These are phyloP conservation scores for Scelioninae gen. 2 DNA, from an alignment of 2,888 invertebrate species.

Conservation along the genomic window DNA sequence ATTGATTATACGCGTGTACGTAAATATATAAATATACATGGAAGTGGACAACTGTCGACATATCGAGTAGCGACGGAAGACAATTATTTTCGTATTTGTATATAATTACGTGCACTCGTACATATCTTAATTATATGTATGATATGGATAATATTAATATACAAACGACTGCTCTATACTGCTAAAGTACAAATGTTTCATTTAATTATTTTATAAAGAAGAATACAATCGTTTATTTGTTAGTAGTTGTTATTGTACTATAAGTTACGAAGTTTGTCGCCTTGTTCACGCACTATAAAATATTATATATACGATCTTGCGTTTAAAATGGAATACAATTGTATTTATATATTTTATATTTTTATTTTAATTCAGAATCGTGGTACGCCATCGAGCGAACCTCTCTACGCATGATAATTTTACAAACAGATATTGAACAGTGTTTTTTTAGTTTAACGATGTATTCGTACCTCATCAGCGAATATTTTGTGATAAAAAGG, in stretches of 20 bases:
- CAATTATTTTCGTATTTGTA: constrained; percentile 60
- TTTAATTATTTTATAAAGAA: constrained; percentile 73
- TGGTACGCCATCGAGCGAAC: constrained; percentile 30
- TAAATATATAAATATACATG: constrained; percentile 51
- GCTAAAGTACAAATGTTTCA: constrained; percentile 76
- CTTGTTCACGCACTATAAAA: constrained; percentile 58
- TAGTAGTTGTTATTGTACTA: constrained; percentile 60
- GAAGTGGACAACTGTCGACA: constrained; percentile 33
- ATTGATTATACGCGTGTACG: constrained; percentile 57
- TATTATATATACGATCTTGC: constrained; percentile 52
- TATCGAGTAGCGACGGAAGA: constrained; percentile 36
- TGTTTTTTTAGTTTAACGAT: constrained; percentile 7
- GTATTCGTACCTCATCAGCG: constrained; percentile 28
- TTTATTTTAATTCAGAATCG: constrained; percentile 40
- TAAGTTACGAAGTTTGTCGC: constrained; percentile 58
- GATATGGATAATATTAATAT: constrained; percentile 69
- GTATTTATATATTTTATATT: constrained; percentile 64
- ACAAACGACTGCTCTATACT: constrained; percentile 75
- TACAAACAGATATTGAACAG: constrained; percentile 14
- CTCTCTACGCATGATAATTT: constrained; percentile 36
- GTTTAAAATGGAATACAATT: constrained; percentile 61
- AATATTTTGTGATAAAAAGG: too few species aligned
- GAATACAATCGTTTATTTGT: constrained; percentile 61
- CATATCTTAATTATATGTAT: constrained; percentile 68
- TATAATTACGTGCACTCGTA: constrained; percentile 66